Conservation (phyloP, 2,113 vertebrate genomes). For the Cryptotis parvus region DNA sequence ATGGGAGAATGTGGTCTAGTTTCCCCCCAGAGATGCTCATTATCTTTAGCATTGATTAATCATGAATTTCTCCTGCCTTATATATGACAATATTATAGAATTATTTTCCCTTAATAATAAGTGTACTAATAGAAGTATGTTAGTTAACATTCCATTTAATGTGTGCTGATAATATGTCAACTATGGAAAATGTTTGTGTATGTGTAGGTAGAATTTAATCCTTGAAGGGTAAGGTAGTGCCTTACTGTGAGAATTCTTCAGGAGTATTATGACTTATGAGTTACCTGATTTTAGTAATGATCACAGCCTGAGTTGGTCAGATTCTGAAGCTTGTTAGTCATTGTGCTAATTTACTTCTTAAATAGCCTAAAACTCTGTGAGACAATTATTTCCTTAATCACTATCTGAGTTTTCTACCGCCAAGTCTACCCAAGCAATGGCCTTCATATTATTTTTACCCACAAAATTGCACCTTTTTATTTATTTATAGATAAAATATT, state of each 20-base stretch:
- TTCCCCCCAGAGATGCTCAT: conserved; percentile 42
- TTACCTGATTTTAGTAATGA: not conserved
- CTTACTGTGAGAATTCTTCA: conserved; percentile 36
- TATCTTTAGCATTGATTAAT: conserved; percentile 50
- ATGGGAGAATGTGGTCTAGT: conserved; percentile 15
- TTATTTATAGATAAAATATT: too few species aligned
- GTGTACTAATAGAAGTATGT: not conserved
- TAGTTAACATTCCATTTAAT: not conserved
- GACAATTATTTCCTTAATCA: not conserved
- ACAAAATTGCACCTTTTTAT: not conserved
- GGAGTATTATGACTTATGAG: not conserved
- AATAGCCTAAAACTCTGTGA: not conserved
- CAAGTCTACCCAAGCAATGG: not conserved
- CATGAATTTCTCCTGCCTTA: not conserved
- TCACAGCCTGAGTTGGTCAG: not conserved
- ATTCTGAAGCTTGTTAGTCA: not conserved
- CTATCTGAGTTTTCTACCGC: not conserved
- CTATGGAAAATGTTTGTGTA: not conserved
- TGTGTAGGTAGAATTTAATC: not conserved
- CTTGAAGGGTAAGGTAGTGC: not conserved
- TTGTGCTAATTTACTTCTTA: conserved; percentile 1
- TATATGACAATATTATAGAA: not conserved
- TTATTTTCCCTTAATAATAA: conserved; percentile 12
- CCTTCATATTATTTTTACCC: too few species aligned
- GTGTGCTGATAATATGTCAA: not conserved